These are phyloP conservation scores for Monopis laevigella DNA, from an alignment of 2,888 invertebrate genomes.

Conservation along the genomic window DNA sequence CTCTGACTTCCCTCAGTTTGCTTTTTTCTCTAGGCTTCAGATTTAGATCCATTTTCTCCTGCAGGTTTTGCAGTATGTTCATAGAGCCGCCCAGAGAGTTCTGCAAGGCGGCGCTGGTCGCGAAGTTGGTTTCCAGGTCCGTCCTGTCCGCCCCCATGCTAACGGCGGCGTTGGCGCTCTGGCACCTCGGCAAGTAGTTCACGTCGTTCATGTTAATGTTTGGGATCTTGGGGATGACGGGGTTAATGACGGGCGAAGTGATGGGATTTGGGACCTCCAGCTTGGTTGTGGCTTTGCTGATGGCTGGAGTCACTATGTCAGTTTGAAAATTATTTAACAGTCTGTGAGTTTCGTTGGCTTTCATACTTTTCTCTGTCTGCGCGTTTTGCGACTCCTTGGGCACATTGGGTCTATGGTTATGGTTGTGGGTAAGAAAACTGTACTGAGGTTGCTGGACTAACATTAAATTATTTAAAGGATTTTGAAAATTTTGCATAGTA, in stretches of 20 bases:
- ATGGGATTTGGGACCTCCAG: slow-evolving; percentile 60
- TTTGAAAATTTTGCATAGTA: slow-evolving; percentile 41
- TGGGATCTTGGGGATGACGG: slow-evolving; percentile 53
- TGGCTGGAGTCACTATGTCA: slow-evolving; percentile 35
- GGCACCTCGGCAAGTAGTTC: slow-evolving; percentile 54
- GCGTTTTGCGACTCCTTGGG: slow-evolving; percentile 50
- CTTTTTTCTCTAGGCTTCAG: slow-evolving; percentile 53
- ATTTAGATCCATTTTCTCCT: slow-evolving; percentile 45
- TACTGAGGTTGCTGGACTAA: slow-evolving; percentile 53
- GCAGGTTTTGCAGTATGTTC: slow-evolving; percentile 35
- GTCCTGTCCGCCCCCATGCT: slow-evolving; percentile 46
- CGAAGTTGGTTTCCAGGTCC: slow-evolving; percentile 42
- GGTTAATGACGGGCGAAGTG: slow-evolving; percentile 55
- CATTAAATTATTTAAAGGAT: slow-evolving; percentile 46
- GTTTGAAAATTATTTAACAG: slow-evolving; percentile 32
- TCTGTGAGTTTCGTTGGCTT: slow-evolving; percentile 40
- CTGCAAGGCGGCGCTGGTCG: slow-evolving; percentile 33
- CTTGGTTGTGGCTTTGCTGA: slow-evolving; percentile 48
- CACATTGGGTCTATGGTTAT: slow-evolving; percentile 42
- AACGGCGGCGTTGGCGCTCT: slow-evolving; percentile 54
- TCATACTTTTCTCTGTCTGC: slow-evolving; percentile 50
- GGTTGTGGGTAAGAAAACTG: slow-evolving; percentile 37
- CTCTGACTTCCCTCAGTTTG: slow-evolving; percentile 53
- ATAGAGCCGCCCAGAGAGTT: slow-evolving; percentile 41
- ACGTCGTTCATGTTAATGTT: slow-evolving; percentile 39